Evolutionary conservation across 2,797 vertebrate species (phyloP).

Genomic region (Leucoraja ocellata): DNA sequence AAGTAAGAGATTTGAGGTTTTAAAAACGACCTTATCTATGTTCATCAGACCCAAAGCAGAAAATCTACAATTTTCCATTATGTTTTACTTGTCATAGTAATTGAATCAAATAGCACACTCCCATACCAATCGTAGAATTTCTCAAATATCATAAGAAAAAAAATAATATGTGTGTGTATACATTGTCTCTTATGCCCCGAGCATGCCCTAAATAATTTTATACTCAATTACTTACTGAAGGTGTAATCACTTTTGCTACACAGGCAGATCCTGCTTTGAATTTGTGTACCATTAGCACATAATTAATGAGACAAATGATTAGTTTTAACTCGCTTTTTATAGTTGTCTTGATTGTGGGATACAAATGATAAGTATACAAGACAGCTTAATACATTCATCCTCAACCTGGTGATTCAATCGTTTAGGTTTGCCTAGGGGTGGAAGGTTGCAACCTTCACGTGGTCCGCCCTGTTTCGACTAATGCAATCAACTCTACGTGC

Average conservation of each 20-base stretch:
- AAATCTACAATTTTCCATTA: no score
- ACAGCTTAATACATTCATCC: not conserved
- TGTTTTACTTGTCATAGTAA: no score
- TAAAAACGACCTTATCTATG: no score
- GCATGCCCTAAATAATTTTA: not conserved
- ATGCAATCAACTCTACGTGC: no score
- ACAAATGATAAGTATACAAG: no score
- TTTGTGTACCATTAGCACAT: not conserved
- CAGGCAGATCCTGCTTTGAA: not conserved
- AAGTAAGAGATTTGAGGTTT: no score
- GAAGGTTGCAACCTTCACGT: no score
- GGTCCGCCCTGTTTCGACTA: no score
- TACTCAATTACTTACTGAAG: not conserved
- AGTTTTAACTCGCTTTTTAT: not conserved
- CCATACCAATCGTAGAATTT: not conserved
- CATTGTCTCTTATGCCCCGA: not conserved
- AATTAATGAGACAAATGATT: not conserved
- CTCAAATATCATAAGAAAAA: not conserved
- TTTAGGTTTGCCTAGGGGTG: not conserved
- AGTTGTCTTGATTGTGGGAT: no score
- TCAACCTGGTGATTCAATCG: not conserved
- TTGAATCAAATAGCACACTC: not conserved
- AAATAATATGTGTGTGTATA: not conserved
- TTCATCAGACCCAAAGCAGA: no score
- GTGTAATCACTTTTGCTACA: not conserved